These are phyloP conservation scores for Dipus sagitta DNA, from an alignment of 2,797 vertebrate species.

Conservation along the genomic window DNA sequence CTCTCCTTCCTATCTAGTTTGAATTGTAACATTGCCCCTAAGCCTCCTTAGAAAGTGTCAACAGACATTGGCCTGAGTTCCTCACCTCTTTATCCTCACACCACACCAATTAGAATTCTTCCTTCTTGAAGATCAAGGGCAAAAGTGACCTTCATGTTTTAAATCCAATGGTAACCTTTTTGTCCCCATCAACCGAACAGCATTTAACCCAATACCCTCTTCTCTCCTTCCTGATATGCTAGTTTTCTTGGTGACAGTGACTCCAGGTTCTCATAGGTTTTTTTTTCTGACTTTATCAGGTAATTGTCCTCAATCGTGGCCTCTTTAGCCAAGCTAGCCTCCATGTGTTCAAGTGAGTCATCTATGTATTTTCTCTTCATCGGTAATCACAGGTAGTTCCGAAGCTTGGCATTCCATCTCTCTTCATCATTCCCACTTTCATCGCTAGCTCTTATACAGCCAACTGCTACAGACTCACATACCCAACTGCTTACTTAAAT, in stretches of 20 bases:
- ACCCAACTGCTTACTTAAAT: conserved; percentile 35
- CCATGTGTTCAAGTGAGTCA: neutral
- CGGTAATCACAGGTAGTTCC: neutral
- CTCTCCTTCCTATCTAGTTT: neutral
- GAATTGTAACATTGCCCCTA: neutral
- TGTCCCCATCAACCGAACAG: neutral
- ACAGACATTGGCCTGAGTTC: neutral
- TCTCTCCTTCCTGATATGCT: neutral
- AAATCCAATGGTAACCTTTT: neutral
- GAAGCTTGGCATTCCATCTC: neutral
- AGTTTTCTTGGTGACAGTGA: neutral
- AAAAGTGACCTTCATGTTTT: neutral
- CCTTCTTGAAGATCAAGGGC: neutral
- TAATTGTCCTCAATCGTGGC: neutral
- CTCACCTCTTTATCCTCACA: neutral
- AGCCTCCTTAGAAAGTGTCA: neutral
- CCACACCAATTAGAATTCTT: neutral
- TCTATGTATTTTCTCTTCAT: conserved; percentile 3
- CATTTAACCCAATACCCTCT: neutral
- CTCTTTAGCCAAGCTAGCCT: neutral
- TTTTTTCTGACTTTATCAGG: neutral
- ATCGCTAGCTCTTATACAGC: neutral
- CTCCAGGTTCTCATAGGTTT: neutral
- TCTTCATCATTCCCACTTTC: neutral
- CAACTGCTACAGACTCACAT: neutral